These are phyloP conservation scores for Acleris literana DNA, from an alignment of 2,888 invertebrate species.

Conservation along the genomic window DNA sequence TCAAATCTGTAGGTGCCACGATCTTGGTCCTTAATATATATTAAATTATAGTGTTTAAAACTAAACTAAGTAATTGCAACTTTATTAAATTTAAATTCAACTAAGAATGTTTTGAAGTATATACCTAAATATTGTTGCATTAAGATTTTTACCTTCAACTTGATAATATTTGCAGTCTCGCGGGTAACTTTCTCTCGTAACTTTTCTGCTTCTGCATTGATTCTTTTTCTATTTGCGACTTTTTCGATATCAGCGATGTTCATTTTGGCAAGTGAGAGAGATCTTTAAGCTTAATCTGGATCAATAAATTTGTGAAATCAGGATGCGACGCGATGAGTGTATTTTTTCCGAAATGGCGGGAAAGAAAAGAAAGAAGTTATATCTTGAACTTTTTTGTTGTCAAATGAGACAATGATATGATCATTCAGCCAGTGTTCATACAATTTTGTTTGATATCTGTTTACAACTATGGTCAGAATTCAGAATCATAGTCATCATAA, in stretches of 20 bases:
- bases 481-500: neutral
- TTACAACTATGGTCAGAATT: neutral
- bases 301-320: too few relatives aligned
- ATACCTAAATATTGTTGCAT: too few relatives aligned
- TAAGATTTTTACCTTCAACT: slow-evolving; percentile 57
- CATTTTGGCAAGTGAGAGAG: slow-evolving; percentile 46
- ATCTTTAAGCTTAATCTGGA: too few relatives aligned
- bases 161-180: slow-evolving; percentile 68
- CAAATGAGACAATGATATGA: neutral
- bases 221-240: slow-evolving; percentile 60
- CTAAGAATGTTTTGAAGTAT: too few relatives aligned
- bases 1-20: too few relatives aligned
- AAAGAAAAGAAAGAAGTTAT: neutral
- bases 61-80: too few relatives aligned
- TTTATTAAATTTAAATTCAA: too few relatives aligned
- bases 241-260: slow-evolving; percentile 61
- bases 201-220: slow-evolving; percentile 62
- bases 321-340: neutral
- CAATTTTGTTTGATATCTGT: neutral
- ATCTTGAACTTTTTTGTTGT: neutral
- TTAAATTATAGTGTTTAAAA: too few relatives aligned
- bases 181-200: slow-evolving; percentile 65
- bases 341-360: slow-evolving; percentile 20
- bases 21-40: too few relatives aligned
- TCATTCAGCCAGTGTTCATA: neutral